A percentile compares a stretch with the other conserved stretches of the same genome.
These are phyloP conservation scores for Suncus etruscus DNA, from an alignment of 2,113 vertebrate genomes.

Conservation along the genomic window DNA sequence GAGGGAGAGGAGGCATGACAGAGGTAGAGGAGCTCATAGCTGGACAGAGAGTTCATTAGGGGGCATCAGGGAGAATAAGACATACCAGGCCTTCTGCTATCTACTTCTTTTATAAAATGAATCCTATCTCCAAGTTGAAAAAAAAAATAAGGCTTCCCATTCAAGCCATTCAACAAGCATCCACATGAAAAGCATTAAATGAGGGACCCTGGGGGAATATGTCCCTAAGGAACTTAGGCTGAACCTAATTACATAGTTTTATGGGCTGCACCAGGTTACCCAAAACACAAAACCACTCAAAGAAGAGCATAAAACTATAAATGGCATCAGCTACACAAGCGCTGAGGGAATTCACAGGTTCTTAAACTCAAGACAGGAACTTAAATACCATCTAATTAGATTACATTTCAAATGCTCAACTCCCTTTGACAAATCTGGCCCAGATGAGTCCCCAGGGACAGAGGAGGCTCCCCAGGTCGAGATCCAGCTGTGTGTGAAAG, in stretches of 20 bases:
- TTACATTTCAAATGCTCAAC: slow-evolving; percentile 48
- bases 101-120: not conserved
- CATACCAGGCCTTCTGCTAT: not conserved
- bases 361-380: slow-evolving; percentile 36
- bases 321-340: slow-evolving; percentile 7
- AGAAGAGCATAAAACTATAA: slow-evolving; percentile 35
- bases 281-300: slow-evolving; percentile 32
- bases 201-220: not conserved
- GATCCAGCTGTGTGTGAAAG: slow-evolving; percentile 10
- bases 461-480: not conserved
- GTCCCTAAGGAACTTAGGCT: not conserved
- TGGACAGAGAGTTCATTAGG: not conserved
- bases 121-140: slow-evolving; percentile 6
- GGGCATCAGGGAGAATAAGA: not conserved
- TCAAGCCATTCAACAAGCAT: slow-evolving; percentile 36
- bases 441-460: slow-evolving; percentile 14
- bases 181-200: slow-evolving; percentile 4
- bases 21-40: not conserved
- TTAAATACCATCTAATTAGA: slow-evolving; percentile 69
- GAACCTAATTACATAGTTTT: slow-evolving; percentile 22
- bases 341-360: slow-evolving; percentile 64
- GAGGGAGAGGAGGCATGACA: not conserved
- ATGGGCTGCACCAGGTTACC: slow-evolving; percentile 5
- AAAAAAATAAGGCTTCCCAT: not conserved
- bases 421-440: slow-evolving; percentile 52